These are phyloP conservation scores for Drosophila albomicans DNA, from an alignment of 1,140 invertebrate species.

Conservation along the genomic window DNA sequence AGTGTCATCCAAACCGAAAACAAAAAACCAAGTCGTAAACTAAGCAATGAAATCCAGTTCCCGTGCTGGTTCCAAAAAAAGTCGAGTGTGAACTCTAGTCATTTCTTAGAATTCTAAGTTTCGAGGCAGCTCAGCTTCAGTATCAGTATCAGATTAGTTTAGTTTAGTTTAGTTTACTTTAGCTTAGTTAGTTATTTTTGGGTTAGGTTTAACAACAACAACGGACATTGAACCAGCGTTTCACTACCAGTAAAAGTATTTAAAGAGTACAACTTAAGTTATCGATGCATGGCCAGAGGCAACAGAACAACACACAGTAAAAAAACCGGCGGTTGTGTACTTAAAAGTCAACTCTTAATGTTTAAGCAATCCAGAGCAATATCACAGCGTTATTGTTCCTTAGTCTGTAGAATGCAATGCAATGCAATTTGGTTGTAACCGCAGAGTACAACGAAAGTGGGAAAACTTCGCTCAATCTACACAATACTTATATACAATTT, in stretches of 20 bases:
- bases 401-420: constrained; percentile 49
- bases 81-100: constrained; percentile 84
- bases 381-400: constrained; percentile 82
- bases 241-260: constrained; percentile 81
- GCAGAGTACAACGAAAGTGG: constrained; percentile 79
- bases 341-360: constrained; percentile 63
- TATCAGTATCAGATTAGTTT: constrained; percentile 25
- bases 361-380: constrained; percentile 56
- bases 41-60: constrained; percentile 61
- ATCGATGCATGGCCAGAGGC: constrained; percentile 65
- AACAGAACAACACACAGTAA: constrained; percentile 22
- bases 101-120: constrained; percentile 70
- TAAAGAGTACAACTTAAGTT: constrained; percentile 73
- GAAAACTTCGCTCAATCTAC: constrained; percentile 80
- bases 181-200: constrained; percentile 39
- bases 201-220: constrained; percentile 27
- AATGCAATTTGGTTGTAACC: constrained; percentile 70
- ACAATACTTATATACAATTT: constrained; percentile 33
- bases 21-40: constrained; percentile 29
- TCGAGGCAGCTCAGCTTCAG: constrained; percentile 11
- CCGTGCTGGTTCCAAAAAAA: constrained; percentile 55
- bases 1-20: constrained; percentile 53
- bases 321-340: constrained; percentile 78
- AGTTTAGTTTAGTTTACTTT: constrained; percentile 55
- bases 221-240: constrained; percentile 79